Evolutionary conservation across 2,888 invertebrate species (phyloP).

Genomic region (Zeuzera pyrina): DNA sequence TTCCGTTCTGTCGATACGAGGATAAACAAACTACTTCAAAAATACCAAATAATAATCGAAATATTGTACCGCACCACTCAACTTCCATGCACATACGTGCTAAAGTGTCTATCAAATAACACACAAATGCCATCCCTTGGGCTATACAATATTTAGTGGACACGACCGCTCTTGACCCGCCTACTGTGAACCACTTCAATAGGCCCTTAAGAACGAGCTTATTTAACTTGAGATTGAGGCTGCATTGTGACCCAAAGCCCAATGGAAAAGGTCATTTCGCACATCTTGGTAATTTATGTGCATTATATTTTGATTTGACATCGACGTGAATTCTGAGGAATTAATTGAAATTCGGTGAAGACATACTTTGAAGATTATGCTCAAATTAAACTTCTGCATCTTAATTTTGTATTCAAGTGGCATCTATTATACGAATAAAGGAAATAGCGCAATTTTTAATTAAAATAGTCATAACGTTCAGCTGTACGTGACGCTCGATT

Average conservation of each 20-base stretch:
- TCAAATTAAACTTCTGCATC: too few species aligned
- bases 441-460: too few species aligned
- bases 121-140: slow-evolving; percentile 16
- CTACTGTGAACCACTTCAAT: slow-evolving; percentile 21
- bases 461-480: too few species aligned
- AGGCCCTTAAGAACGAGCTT: slow-evolving; percentile 22
- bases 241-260: slow-evolving; percentile 25
- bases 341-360: too few species aligned
- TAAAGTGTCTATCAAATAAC: slow-evolving; percentile 20
- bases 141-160: slow-evolving; percentile 15
- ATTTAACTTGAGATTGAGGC: slow-evolving; percentile 29
- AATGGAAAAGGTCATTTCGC: slow-evolving; percentile 4
- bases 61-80: not conserved
- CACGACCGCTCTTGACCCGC: slow-evolving; percentile 25
- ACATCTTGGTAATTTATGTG: slow-evolving; percentile 13
- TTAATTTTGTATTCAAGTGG: too few species aligned
- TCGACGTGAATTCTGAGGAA: not conserved
- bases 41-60: not conserved
- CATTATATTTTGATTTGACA: slow-evolving; percentile 7
- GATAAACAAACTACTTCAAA: too few species aligned
- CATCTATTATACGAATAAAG: too few species aligned
- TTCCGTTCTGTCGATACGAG: too few species aligned
- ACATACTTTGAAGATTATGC: not conserved
- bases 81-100: slow-evolving; percentile 13
- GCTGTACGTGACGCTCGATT: too few species aligned